phyloP scores from a whole-genome alignment of 2,888 invertebrate species.

The Unio delphinus region DNA sequence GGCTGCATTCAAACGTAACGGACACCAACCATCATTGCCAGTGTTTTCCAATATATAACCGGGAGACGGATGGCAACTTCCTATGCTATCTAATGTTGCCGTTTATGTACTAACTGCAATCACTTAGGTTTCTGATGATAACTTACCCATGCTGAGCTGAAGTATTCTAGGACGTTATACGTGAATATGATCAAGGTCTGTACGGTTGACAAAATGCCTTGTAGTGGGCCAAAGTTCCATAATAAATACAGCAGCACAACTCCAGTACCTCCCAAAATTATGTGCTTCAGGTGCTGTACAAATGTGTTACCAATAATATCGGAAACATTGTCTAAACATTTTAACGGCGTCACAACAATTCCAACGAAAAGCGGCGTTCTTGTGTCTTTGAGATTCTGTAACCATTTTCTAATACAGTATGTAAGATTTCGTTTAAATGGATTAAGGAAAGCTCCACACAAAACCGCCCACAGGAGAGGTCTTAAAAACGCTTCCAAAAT shows the following conservation, averaged over 20 bases:
- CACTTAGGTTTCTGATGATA: too few species aligned
- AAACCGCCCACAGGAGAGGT: constrained; percentile 94
- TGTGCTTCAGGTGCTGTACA: constrained; percentile 79
- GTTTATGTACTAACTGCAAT: too few species aligned
- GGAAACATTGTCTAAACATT: constrained; percentile 83
- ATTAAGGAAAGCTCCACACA: constrained; percentile 97
- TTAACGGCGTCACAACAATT: constrained; percentile 77
- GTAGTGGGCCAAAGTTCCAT: constrained; percentile 81
- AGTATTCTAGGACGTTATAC: constrained; percentile 65
- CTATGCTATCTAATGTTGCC: too few species aligned
- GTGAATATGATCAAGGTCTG: constrained; percentile 50
- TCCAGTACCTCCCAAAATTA: constrained; percentile 73
- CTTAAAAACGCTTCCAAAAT: constrained; percentile 90
- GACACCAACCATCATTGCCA: too few species aligned
- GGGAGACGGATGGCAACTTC: too few species aligned
- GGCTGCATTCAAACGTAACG: too few species aligned
- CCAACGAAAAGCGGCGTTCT: constrained; percentile 73
- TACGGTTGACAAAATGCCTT: constrained; percentile 45
- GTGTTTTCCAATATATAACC: too few species aligned
- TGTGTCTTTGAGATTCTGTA: constrained; percentile 58
- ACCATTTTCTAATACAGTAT: constrained; percentile 84
- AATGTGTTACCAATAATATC: constrained; percentile 83
- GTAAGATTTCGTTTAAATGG: constrained; percentile 91
- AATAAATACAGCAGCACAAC: constrained; percentile 76
- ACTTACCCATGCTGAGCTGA: constrained; percentile 69